Percentiles rank a stretch among this genome's conserved stretches.
Conservation (phyloP, 2,888 invertebrate species). For the Leptinotarsa rubiginosa region DNA sequence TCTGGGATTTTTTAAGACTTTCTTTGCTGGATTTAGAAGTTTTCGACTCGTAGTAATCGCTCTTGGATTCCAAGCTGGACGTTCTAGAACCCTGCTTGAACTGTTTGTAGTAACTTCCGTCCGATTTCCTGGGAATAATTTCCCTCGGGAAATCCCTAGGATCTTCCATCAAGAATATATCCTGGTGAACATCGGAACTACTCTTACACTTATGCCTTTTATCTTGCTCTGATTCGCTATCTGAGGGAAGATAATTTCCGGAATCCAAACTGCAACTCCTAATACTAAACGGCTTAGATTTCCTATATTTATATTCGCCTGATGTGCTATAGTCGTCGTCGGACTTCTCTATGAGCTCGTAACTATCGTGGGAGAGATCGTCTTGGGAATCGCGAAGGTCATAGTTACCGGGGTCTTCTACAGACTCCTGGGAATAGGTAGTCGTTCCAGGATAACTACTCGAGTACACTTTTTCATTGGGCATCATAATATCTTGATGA, state of each 20-base stretch:
- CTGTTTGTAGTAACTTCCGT: slow-evolving; percentile 79
- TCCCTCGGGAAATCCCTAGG: slow-evolving; percentile 80
- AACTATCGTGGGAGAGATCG: slow-evolving; percentile 89
- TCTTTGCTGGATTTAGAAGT: slow-evolving; percentile 74
- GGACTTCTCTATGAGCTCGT: slow-evolving; percentile 84
- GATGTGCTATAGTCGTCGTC: slow-evolving; percentile 72
- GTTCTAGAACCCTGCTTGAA: slow-evolving; percentile 76
- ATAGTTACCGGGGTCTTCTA: slow-evolving; percentile 74
- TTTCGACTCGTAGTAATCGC: slow-evolving; percentile 77
- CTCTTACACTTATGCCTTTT: slow-evolving; percentile 74
- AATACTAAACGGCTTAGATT: slow-evolving; percentile 59
- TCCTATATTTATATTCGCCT: slow-evolving; percentile 61
- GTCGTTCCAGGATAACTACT: slow-evolving; percentile 88
- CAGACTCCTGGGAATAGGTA: slow-evolving; percentile 73
- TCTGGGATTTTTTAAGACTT: slow-evolving; percentile 63
- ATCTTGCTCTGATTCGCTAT: slow-evolving; percentile 75
- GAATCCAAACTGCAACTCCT: slow-evolving; percentile 82
- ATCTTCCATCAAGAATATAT: slow-evolving; percentile 83
- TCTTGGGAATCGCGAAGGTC: slow-evolving; percentile 82
- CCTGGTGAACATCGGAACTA: slow-evolving; percentile 77
- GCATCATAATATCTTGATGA: slow-evolving; percentile 74
- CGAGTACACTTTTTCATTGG: slow-evolving; percentile 82
- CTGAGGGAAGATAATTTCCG: slow-evolving; percentile 81
- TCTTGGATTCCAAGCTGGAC: slow-evolving; percentile 74
- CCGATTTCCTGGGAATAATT: slow-evolving; percentile 78